Percentiles rank a stretch among this genome's conserved stretches.
phyloP scores from a whole-genome alignment of 2,113 vertebrate species.

The Scomber japonicus region DNA sequence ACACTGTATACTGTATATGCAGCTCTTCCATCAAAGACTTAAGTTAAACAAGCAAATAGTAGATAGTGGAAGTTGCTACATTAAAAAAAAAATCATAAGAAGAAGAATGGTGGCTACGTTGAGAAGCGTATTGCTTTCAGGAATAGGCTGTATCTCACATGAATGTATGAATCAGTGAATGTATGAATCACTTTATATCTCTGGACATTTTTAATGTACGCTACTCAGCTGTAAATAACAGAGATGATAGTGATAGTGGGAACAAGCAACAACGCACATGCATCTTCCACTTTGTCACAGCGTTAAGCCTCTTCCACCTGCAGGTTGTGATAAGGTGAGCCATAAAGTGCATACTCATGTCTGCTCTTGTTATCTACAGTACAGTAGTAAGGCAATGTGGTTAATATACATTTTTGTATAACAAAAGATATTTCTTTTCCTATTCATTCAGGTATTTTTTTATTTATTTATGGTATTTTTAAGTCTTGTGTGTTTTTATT shows the following conservation, averaged over 20 bases:
- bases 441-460: too few relatives aligned
- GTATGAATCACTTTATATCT: not conserved
- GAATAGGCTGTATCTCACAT: not conserved
- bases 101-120: too few relatives aligned
- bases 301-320: not conserved
- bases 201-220: not conserved
- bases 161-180: not conserved
- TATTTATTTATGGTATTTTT: too few relatives aligned
- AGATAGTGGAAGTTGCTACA: not conserved
- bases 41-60: not conserved
- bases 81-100: too few relatives aligned
- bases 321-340: too few relatives aligned
- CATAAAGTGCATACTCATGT: too few relatives aligned
- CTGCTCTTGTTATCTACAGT: too few relatives aligned
- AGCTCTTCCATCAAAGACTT: constrained; percentile 15
- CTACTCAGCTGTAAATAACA: constrained; percentile 4
- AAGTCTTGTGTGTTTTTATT: too few relatives aligned
- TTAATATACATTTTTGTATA: too few relatives aligned
- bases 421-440: too few relatives aligned
- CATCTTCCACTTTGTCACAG: not conserved
- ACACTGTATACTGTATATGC: not conserved
- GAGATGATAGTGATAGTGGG: not conserved
- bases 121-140: not conserved
- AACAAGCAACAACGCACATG: not conserved
- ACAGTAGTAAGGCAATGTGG: constrained; percentile 25